phyloP scores from a whole-genome alignment of 1,140 invertebrate species.

The Lordiphosa clarofinis region DNA sequence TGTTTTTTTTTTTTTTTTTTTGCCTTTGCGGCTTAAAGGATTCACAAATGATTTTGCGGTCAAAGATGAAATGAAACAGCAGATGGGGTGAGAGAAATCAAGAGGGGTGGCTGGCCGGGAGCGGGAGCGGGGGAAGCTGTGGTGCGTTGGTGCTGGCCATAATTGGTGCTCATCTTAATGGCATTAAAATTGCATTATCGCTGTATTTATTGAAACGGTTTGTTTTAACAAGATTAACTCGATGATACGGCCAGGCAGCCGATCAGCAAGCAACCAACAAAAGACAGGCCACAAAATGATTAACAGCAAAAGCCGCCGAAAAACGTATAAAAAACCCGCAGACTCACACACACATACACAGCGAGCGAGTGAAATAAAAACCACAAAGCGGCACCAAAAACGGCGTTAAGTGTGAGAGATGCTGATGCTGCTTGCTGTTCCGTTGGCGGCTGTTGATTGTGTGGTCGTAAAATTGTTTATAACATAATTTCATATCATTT shows the following conservation, averaged over 20 bases:
- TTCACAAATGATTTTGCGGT: conserved; percentile 70
- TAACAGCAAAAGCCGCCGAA: conserved; percentile 60
- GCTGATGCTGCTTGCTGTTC: conserved; percentile 15
- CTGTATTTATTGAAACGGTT: conserved; percentile 77
- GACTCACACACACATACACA: neutral
- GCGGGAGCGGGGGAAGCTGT: neutral
- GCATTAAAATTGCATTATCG: conserved; percentile 77
- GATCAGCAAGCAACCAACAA: conserved; percentile 10
- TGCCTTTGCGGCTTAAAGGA: conserved; percentile 61
- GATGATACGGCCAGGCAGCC: conserved; percentile 43
- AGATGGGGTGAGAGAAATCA: conserved; percentile 3
- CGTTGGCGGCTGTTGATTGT: conserved; percentile 35
- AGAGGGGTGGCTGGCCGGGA: neutral
- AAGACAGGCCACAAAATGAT: conserved; percentile 67
- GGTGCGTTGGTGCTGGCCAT: conserved; percentile 59
- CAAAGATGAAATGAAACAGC: conserved; percentile 68
- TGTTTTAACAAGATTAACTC: conserved; percentile 77
- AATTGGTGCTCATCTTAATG: conserved; percentile 77
- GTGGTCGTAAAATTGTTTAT: conserved; percentile 63
- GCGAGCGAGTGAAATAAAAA: conserved; percentile 1
- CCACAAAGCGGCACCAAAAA: conserved; percentile 30
- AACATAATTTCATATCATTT: conserved; percentile 75
- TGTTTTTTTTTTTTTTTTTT: conserved; percentile 4
- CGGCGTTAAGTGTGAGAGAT: conserved; percentile 49
- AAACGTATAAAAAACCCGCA: conserved; percentile 5